These are phyloP conservation scores for Acronicta aceris DNA, from an alignment of 2,888 invertebrate species.

Conservation along the genomic window DNA sequence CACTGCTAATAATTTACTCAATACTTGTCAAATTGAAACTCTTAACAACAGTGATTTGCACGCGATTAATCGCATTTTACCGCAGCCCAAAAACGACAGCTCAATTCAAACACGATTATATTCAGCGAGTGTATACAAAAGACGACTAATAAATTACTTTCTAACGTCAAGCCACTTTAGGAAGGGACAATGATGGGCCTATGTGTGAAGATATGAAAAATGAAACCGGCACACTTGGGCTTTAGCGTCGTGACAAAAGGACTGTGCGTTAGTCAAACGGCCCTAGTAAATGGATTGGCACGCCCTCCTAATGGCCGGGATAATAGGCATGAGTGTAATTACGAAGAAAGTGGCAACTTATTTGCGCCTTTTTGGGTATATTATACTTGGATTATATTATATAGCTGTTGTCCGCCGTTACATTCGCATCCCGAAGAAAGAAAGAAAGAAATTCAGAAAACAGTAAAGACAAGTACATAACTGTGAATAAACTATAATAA, in stretches of 20 bases:
- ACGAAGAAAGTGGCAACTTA: conserved; percentile 27
- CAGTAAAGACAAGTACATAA: too few relatives aligned
- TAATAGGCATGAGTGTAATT: conserved; percentile 51
- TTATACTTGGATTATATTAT: not conserved
- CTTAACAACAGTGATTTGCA: not conserved
- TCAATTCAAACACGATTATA: conserved; percentile 9
- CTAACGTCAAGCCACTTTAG: conserved; percentile 7
- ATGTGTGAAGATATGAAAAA: conserved; percentile 31
- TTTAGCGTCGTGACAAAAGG: conserved; percentile 48
- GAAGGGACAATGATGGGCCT: conserved; percentile 6
- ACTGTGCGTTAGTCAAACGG: conserved; percentile 42
- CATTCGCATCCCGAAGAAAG: too few relatives aligned
- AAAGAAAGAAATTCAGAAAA: too few relatives aligned
- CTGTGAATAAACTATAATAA: too few relatives aligned
- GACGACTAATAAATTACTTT: conserved; percentile 9
- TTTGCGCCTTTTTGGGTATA: conserved; percentile 4
- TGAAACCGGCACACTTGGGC: conserved; percentile 15
- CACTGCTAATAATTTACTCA: too few relatives aligned
- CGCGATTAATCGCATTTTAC: conserved; percentile 1
- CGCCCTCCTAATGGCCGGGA: conserved; percentile 30
- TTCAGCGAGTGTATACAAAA: conserved; percentile 2
- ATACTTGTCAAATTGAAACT: too few relatives aligned
- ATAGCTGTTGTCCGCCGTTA: too few relatives aligned
- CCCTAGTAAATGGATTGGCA: conserved; percentile 31
- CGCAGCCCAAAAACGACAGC: not conserved